Conservation (phyloP, 2,888 invertebrate genomes). For the Hedychridium roseum region DNA sequence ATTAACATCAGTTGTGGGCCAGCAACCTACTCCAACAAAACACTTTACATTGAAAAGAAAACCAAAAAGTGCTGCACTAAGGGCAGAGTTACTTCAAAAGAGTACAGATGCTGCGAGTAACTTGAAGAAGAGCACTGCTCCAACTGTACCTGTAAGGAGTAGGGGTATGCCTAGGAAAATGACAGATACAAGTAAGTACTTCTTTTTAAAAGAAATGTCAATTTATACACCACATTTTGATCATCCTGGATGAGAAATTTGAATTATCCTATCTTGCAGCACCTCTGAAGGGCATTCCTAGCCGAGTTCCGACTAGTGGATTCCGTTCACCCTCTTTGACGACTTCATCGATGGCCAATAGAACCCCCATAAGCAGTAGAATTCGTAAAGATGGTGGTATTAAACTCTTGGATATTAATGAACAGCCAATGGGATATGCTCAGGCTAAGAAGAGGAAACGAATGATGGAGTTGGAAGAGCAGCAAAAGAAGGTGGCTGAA, state of each 20-base stretch:
- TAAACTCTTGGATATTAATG: constrained; percentile 91
- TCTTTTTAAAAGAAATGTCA: constrained; percentile 2
- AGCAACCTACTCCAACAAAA: constrained; percentile 84
- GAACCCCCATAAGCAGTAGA: constrained; percentile 69
- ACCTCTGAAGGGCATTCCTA: constrained; percentile 91
- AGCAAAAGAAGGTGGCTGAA: constrained; percentile 70
- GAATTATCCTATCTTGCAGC: constrained; percentile 67
- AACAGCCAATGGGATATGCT: constrained; percentile 86
- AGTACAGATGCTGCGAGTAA: constrained; percentile 89
- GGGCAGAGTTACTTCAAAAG: constrained; percentile 90
- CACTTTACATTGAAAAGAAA: constrained; percentile 94
- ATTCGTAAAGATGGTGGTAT: constrained; percentile 88
- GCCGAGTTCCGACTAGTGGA: constrained; percentile 76
- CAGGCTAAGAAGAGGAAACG: constrained; percentile 88
- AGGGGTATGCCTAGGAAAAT: constrained; percentile 87
- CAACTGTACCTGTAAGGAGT: constrained; percentile 78
- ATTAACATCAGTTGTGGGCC: constrained; percentile 84
- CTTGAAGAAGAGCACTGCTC: constrained; percentile 86
- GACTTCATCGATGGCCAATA: constrained; percentile 65
- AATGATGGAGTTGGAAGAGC: constrained; percentile 76
- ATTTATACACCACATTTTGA: constrained; percentile 1
- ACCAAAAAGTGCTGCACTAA: constrained; percentile 90
- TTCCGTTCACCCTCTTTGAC: constrained; percentile 68
- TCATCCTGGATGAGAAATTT: background rate
- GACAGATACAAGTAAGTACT: constrained; percentile 87